phyloP scores from a whole-genome alignment of 1,140 invertebrate genomes.

The Trinorchestia longiramus region DNA sequence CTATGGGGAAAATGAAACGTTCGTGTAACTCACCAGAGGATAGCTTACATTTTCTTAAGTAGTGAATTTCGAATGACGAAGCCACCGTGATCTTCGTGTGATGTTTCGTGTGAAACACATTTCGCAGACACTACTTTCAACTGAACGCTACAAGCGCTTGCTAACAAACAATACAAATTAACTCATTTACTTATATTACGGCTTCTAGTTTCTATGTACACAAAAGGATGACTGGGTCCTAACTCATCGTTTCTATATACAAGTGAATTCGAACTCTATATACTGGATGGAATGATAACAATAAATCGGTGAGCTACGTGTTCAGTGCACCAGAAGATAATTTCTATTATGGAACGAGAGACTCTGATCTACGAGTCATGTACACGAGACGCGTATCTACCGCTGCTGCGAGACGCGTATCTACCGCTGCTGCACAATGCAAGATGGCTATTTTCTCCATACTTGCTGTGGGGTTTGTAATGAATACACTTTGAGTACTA shows the following conservation, averaged over 20 bases:
- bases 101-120: not conserved
- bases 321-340: not conserved
- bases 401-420: not conserved
- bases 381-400: not conserved
- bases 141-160: not conserved
- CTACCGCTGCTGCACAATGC: too few species aligned
- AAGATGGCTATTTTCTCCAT: too few species aligned
- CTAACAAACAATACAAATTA: not conserved
- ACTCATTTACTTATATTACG: not conserved
- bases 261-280: not conserved
- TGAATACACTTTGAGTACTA: not conserved
- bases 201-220: not conserved
- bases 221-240: not conserved
- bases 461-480: not conserved
- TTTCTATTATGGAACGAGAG: too few species aligned
- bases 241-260: not conserved
- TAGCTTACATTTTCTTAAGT: not conserved
- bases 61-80: not conserved
- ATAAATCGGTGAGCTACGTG: not conserved
- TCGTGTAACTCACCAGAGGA: not conserved
- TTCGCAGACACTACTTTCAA: not conserved
- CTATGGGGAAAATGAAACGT: not conserved
- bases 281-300: constrained; percentile 30
- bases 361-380: not conserved
- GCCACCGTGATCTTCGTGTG: not conserved